phyloP scores from a whole-genome alignment of 2,888 invertebrate species.

The Idaea straminata region DNA sequence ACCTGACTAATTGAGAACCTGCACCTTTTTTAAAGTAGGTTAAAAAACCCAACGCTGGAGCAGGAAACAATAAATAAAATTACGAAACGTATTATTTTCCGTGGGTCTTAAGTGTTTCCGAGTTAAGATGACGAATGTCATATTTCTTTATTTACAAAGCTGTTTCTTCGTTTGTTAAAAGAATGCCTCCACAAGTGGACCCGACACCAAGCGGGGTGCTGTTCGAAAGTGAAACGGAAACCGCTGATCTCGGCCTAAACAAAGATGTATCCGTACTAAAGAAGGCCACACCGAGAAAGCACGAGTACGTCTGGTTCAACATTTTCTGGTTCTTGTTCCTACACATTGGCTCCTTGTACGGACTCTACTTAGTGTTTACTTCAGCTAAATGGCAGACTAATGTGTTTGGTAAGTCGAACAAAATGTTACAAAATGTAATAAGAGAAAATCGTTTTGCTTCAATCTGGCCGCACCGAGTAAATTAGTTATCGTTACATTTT shows the following conservation, averaged over 20 bases:
- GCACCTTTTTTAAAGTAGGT: too few relatives aligned
- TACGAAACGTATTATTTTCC: too few relatives aligned
- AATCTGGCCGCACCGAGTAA: neutral
- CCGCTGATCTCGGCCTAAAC: slow-evolving; percentile 79
- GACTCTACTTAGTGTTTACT: slow-evolving; percentile 82
- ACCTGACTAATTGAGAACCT: too few relatives aligned
- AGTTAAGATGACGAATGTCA: neutral
- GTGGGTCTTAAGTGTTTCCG: too few relatives aligned
- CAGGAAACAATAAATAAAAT: too few relatives aligned
- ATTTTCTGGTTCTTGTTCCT: slow-evolving; percentile 84
- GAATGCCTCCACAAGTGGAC: slow-evolving; percentile 81
- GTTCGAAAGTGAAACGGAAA: slow-evolving; percentile 84
- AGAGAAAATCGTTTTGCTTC: neutral
- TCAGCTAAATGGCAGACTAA: slow-evolving; percentile 84
- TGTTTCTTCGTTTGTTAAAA: slow-evolving; percentile 31
- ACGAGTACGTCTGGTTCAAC: slow-evolving; percentile 86
- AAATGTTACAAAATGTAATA: neutral
- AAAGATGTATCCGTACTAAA: slow-evolving; percentile 79
- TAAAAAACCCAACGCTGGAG: too few relatives aligned
- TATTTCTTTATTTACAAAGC: neutral
- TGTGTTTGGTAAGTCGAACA: slow-evolving; percentile 80
- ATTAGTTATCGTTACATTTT: neutral
- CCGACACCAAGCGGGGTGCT: slow-evolving; percentile 79
- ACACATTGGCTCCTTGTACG: slow-evolving; percentile 84
- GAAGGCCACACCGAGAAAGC: slow-evolving; percentile 70